Base-by-base conservation (phyloP, 64 coral and sea anemone species). In the Pachyseris speciosa region DNA sequence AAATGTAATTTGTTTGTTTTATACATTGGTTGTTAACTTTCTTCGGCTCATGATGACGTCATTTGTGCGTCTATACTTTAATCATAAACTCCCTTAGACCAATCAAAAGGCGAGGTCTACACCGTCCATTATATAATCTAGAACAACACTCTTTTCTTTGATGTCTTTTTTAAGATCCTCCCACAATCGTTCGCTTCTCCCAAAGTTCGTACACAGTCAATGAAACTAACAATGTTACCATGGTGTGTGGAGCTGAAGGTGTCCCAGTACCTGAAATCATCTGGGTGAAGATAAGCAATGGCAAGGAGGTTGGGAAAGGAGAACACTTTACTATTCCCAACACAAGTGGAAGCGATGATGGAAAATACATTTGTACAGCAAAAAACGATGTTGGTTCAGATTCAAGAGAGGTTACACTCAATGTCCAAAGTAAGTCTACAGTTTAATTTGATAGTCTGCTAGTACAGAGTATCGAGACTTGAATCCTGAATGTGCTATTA, bases 351-450 rank as follows among this genome's bases (percentile, higher is more conserved):
- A 81, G 67, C 33, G 86, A 96, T 66, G 61, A 69, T 80, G 94
- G 94, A 12, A 52, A 10, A 59, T 96, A 96, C 58, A 63, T 17
- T 6, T 96, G 91, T 22, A n/a, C 2, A 15, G 91, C 95, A 66
- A 67, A 17, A 8, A 97, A 97, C 72, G 85, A 93, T 27, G 42
- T 90, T 42, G 89, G 85, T 9, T 13, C 31, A 22, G 86, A 85
- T 50, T 30, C 24, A 16, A 81, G 47, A 78, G 41, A 52, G 36
- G 45, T 92, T 15, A 36, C 26, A 1, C 63, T 97, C 17, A 49
- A 86, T 63, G 72, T 97, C 16, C 95, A 94, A 89, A 83, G 95
- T 97, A 97, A 52, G 19, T 33, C 4, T 71, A 17, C 5, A n/a
- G n/a, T n/a, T n/a, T n/a, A n/a, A n/a, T n/a, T n/a, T n/a, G n/a